Conservation (phyloP, 1,140 invertebrate species). For the Nixonia krombeini region DNA sequence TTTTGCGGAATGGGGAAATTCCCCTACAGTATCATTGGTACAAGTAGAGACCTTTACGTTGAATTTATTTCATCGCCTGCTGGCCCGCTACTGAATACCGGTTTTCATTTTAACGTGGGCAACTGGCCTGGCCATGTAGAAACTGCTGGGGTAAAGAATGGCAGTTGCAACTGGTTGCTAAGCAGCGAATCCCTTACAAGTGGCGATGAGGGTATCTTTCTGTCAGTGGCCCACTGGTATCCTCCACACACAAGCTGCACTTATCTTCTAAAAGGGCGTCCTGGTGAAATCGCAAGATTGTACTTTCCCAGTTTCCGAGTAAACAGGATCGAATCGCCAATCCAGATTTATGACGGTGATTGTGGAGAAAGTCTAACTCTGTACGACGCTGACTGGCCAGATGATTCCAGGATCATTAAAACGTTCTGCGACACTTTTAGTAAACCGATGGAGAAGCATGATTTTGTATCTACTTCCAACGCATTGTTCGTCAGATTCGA, state of each 20-base stretch:
- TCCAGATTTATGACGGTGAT: constrained; percentile 86
- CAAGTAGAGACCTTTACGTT: constrained; percentile 89
- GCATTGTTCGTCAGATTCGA: constrained; percentile 89
- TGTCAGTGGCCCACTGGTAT: constrained; percentile 93
- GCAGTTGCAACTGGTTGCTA: constrained; percentile 88
- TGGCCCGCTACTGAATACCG: constrained; percentile 89
- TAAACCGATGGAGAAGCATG: constrained; percentile 90
- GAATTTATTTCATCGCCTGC: constrained; percentile 93
- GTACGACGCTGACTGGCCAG: constrained; percentile 87
- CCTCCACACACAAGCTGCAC: constrained; percentile 91
- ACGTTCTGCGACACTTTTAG: constrained; percentile 95
- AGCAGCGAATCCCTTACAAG: constrained; percentile 84
- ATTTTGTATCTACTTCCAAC: constrained; percentile 89
- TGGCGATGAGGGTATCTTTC: constrained; percentile 88
- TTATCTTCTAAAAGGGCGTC: constrained; percentile 86
- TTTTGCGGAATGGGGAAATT: constrained; percentile 96
- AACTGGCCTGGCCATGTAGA: constrained; percentile 93
- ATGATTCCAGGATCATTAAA: constrained; percentile 89
- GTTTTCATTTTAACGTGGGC: constrained; percentile 93
- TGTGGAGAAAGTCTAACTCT: constrained; percentile 90
- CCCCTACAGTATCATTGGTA: constrained; percentile 93
- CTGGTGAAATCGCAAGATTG: constrained; percentile 87
- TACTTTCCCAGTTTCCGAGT: constrained; percentile 93
- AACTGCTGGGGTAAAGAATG: constrained; percentile 85
- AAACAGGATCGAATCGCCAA: constrained; percentile 89